Percentiles rank a stretch among this genome's conserved stretches.
These are phyloP conservation scores for Formicarius rufipectus DNA, from an alignment of 2,113 vertebrate species.

Conservation along the genomic window DNA sequence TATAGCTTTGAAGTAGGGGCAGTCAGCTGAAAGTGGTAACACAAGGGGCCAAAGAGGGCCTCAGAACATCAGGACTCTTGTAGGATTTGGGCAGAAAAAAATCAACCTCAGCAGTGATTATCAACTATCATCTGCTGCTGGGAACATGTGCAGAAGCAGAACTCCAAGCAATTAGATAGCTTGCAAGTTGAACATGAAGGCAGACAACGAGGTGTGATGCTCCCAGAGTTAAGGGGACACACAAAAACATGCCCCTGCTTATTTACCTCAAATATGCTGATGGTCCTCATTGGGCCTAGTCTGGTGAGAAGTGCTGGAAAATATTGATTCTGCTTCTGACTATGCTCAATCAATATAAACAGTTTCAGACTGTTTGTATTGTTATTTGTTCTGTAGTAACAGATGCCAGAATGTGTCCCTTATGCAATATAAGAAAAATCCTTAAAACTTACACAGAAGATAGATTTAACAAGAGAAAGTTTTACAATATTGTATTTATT, in stretches of 20 bases:
- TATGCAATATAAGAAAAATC: neutral
- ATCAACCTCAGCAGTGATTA: neutral
- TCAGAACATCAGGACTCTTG: neutral
- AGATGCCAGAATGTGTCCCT: neutral
- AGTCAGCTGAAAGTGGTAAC: neutral
- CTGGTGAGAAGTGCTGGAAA: neutral
- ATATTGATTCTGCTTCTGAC: neutral
- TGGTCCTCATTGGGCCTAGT: neutral
- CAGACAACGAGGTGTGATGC: neutral
- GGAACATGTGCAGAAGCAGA: neutral
- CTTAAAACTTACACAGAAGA: neutral
- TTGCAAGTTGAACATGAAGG: neutral
- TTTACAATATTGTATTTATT: neutral
- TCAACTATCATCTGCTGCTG: neutral
- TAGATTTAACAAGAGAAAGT: neutral
- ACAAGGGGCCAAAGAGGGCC: neutral
- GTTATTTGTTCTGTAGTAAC: neutral
- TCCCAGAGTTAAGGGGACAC: neutral
- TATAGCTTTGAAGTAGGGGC: neutral
- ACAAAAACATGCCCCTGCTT: neutral
- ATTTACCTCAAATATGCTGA: neutral
- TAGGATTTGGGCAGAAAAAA: neutral
- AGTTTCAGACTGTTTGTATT: neutral
- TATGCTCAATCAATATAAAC: neutral
- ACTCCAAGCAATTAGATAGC: neutral